Percentiles rank a stretch among this genome's conserved stretches.
phyloP scores from a whole-genome alignment of 2,797 vertebrate species.

The Notolepis coatsorum region DNA sequence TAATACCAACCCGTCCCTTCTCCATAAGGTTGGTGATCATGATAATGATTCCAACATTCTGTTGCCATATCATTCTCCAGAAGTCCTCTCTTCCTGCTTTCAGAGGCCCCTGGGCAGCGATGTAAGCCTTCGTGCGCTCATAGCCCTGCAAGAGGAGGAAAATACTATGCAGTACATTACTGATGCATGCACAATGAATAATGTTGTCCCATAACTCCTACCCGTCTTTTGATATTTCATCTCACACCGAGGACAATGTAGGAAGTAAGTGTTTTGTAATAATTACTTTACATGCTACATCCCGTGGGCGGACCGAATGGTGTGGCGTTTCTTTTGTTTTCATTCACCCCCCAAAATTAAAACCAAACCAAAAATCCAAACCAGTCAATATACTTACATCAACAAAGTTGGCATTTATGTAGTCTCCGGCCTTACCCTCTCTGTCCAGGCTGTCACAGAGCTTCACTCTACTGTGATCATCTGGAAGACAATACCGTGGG shows the following conservation, averaged over 20 bases:
- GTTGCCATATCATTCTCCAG: conserved; percentile 99
- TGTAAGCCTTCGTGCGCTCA: conserved; percentile 91
- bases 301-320: too few species aligned
- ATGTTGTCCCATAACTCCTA: too few species aligned
- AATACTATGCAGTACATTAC: too few species aligned
- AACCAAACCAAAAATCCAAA: too few species aligned
- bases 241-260: too few species aligned
- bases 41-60: conserved; percentile 93
- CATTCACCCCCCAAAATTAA: too few species aligned
- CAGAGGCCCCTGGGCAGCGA: conserved; percentile 95
- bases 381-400: conserved; percentile 95
- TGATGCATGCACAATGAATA: too few species aligned
- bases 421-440: conserved; percentile 91
- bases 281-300: too few species aligned
- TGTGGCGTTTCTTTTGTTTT: too few species aligned
- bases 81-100: conserved; percentile 94
- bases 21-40: conserved; percentile 99
- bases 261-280: too few species aligned
- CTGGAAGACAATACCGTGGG: conserved; percentile 61
- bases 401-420: conserved; percentile 97
- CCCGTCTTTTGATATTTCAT: too few species aligned
- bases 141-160: conserved; percentile 88
- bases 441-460: conserved; percentile 88
- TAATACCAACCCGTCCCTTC: conserved; percentile 96
- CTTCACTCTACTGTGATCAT: conserved; percentile 97